Percentiles rank a stretch among this genome's conserved stretches.
phyloP scores from a whole-genome alignment of 1,140 invertebrate species.

The Paraescarpia echinospica region DNA sequence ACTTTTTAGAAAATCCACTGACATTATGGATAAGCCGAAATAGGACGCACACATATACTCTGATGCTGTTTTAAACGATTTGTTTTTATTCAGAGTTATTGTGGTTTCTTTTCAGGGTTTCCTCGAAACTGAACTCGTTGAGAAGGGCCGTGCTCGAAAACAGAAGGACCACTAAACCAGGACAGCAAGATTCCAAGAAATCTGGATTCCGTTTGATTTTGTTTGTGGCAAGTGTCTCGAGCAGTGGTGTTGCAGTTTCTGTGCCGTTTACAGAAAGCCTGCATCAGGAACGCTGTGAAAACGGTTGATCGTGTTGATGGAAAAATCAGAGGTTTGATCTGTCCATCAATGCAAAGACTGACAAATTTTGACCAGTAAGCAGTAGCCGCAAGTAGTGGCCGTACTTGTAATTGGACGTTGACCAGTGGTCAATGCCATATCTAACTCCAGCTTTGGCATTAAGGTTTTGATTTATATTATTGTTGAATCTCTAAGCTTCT shows the following conservation, averaged over 20 bases:
- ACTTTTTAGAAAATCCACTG: no score
- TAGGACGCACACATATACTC: neutral
- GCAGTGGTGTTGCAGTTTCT: neutral
- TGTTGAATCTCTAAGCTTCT: neutral
- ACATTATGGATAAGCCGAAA: neutral
- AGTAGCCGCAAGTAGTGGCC: neutral
- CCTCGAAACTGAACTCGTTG: constrained; percentile 13
- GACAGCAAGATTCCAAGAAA: neutral
- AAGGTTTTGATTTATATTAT: neutral
- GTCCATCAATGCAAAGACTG: neutral
- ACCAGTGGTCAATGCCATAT: neutral
- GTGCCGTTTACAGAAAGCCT: neutral
- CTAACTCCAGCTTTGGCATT: neutral
- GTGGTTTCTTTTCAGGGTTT: constrained; percentile 18
- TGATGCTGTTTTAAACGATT: neutral
- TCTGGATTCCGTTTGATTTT: neutral
- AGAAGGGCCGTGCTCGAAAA: constrained; percentile 9
- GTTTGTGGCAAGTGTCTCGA: neutral
- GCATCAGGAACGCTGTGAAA: no score
- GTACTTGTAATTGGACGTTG: neutral
- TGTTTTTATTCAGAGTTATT: neutral
- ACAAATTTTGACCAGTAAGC: neutral
- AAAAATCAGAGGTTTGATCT: neutral
- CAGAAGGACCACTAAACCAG: constrained; percentile 8
- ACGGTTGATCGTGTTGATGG: neutral